Evolutionary conservation across 2,113 vertebrate genomes (phyloP).

Genomic region (Atherinomorus stipes): DNA sequence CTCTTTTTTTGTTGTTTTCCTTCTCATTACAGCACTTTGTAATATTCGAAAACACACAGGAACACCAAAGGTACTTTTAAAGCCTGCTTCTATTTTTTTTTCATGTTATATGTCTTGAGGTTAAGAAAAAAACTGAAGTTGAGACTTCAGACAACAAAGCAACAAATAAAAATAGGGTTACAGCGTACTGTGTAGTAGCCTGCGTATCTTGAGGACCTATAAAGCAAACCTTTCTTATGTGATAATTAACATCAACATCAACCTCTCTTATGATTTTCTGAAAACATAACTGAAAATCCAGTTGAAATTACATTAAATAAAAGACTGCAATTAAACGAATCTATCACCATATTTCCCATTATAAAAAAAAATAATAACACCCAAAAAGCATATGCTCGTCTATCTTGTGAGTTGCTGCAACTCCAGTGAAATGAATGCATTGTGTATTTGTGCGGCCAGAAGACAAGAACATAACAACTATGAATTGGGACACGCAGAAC

Average conservation of each 20-base stretch:
- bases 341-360: neutral
- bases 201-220: conserved; percentile 57
- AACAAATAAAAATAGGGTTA: conserved; percentile 78
- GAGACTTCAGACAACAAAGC: conserved; percentile 79
- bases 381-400: conserved; percentile 2
- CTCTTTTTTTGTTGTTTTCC: conserved; percentile 82
- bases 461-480: conserved; percentile 69
- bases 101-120: conserved; percentile 77
- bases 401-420: conserved; percentile 14
- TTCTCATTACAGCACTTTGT: conserved; percentile 86
- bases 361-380: neutral
- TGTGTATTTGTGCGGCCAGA: conserved; percentile 60
- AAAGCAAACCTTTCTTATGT: conserved; percentile 63
- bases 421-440: conserved; percentile 43
- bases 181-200: conserved; percentile 56
- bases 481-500: conserved; percentile 71
- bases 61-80: conserved; percentile 85
- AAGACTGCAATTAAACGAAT: conserved; percentile 18
- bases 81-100: conserved; percentile 71
- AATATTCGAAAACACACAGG: conserved; percentile 85
- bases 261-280: conserved; percentile 19
- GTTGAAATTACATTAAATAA: conserved; percentile 11
- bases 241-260: conserved; percentile 57
- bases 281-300: conserved; percentile 18
- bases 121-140: conserved; percentile 70